These are phyloP conservation scores for Lucifuga dentata DNA, from an alignment of 2,113 vertebrate species.

Conservation along the genomic window DNA sequence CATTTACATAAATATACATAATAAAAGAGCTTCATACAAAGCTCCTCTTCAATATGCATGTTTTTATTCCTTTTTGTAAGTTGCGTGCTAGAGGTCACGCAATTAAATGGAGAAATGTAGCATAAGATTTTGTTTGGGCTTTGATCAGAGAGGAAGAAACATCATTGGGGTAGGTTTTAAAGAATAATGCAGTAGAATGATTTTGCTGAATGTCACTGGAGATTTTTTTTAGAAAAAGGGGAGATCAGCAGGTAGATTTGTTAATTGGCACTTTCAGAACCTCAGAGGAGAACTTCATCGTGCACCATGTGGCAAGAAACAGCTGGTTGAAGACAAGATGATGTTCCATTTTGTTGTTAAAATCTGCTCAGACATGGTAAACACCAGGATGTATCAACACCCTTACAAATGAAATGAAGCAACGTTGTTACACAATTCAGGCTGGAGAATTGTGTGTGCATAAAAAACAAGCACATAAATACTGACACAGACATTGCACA, in stretches of 20 bases:
- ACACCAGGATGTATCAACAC: too few species aligned
- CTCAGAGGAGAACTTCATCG: too few species aligned
- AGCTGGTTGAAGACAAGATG: too few species aligned
- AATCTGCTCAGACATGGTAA: too few species aligned
- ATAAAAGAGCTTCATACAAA: conserved; percentile 74
- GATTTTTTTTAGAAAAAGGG: not conserved
- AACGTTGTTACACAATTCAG: not conserved
- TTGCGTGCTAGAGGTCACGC: conserved; percentile 68
- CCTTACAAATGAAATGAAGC: too few species aligned
- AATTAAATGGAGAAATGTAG: conserved; percentile 70
- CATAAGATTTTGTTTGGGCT: conserved; percentile 18
- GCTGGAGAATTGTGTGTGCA: not conserved
- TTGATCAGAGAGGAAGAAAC: conserved; percentile 32
- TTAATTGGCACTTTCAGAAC: not conserved
- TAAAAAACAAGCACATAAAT: not conserved
- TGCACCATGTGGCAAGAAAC: not conserved
- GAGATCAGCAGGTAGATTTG: conserved; percentile 12
- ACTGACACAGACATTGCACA: conserved; percentile 4
- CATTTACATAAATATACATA: conserved; percentile 83
- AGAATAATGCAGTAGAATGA: conserved; percentile 37
- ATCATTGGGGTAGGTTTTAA: conserved; percentile 34
- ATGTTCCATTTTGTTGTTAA: too few species aligned
- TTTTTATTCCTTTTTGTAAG: conserved; percentile 36
- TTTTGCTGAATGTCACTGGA: conserved; percentile 45
- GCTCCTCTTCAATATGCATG: conserved; percentile 73